Base-by-base conservation (phyloP, 2,113 vertebrate species). In the Heliornis fulica region DNA sequence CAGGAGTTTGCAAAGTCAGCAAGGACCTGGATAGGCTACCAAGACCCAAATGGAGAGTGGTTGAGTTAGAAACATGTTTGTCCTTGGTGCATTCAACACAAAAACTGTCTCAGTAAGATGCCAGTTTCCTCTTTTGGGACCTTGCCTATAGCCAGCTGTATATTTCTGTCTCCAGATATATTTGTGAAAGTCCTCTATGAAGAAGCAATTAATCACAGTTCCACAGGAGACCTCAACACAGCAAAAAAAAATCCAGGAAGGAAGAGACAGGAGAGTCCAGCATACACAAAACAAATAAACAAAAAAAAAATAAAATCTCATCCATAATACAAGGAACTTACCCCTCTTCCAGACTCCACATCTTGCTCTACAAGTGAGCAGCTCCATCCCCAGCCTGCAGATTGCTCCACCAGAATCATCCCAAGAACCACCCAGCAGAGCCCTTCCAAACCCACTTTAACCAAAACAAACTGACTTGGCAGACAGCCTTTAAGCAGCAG, bases 311-410 rank as follows among this genome's bases (percentile, higher is more conserved):
- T 3, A 38, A 74, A 50, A 48, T 3, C 12, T 29, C 11, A 57
- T 5, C 9, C 4, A 6, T 4, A 17, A 32, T 0, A 1, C 7
- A 11, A 10, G 23, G 21, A 40, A 1, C 31, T 69, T 43, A 54
- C 28, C 40, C 8, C 8, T 43, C 8, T 31, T 69, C n/a, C 76
- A 50, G 7, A 8, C 5, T 19, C 11, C 1, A 4, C 7, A 5
- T 31, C 16, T 31, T 23, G 38, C 34, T 61, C 41, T 18, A 8
- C 46, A 46, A 46, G 46, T 21, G 25, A 29, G 6, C 5, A 71
- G 21, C 40, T 65, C 64, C 6, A 3, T 5, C 50, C 15, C 26
- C 3, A 1, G 5, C 25, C 26, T 28, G 15, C 6, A 16, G 19
- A n/a, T 6, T 3, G 4, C 15, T 21, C 76, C 22, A 13, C 9